Conservation (phyloP, 2,113 vertebrate genomes). For the Camelus dromedarius region DNA sequence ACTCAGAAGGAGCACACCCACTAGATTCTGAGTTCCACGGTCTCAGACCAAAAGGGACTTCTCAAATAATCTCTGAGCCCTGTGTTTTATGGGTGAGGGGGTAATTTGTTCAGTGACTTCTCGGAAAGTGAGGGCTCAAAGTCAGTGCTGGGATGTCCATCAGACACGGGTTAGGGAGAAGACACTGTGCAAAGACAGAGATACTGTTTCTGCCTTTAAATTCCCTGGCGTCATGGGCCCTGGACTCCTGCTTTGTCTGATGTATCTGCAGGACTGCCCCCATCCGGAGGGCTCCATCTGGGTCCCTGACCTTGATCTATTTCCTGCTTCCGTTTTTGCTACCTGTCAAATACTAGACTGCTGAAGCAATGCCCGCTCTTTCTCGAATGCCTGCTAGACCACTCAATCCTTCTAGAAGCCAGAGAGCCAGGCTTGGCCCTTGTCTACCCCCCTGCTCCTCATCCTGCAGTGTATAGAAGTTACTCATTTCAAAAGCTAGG, state of each 20-base stretch:
- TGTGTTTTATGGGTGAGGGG: not conserved
- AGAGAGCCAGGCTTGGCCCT: not conserved
- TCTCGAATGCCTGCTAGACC: not conserved
- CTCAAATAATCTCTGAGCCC: not conserved
- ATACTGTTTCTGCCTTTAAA: slow-evolving; percentile 22
- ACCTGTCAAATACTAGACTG: slow-evolving; percentile 9
- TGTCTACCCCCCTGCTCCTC: not conserved
- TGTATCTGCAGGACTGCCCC: not conserved
- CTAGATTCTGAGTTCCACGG: not conserved
- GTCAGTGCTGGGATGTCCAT: not conserved
- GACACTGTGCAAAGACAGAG: not conserved
- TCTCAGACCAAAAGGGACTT: not conserved
- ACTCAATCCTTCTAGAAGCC: not conserved
- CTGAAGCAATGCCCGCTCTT: not conserved
- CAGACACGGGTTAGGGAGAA: not conserved
- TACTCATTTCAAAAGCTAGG: slow-evolving; percentile 70
- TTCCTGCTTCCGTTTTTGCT: slow-evolving; percentile 44
- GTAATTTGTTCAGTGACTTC: not conserved
- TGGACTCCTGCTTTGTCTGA: slow-evolving; percentile 19
- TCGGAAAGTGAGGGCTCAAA: not conserved
- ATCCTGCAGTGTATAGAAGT: slow-evolving; percentile 22
- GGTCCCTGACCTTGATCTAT: not conserved
- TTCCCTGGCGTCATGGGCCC: not conserved
- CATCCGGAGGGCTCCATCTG: not conserved
- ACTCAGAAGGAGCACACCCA: not conserved